Base-by-base conservation (phyloP, 2,888 invertebrate species). In the Iselma pallidipennis region DNA sequence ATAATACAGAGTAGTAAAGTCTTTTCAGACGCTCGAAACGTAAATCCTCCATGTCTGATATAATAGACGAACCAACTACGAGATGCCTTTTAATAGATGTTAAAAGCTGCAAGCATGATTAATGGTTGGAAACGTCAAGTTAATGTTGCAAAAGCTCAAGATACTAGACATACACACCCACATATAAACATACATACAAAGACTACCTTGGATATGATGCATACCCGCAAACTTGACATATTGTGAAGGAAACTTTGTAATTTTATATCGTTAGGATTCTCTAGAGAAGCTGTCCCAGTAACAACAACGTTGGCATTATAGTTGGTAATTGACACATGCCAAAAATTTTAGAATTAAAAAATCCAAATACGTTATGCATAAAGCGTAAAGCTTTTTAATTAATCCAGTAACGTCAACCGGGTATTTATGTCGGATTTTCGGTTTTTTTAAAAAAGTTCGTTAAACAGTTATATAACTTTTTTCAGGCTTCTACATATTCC, bases 61-160 rank as follows among this genome's bases (percentile, higher is more conserved):
- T 45, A 23, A 21, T 23, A n/a, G 23, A 45, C 12, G 45, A 45
- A 45, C 12, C 23, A 28, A 42, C 55, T 31, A 49, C 28, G 49
- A 59, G 37, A 57, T 42, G 49, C 37, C 53, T 48, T 53, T 58
- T 59, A 59, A 63, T 61, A 57, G 49, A 59, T 63, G 50, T 59
- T 53, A 48, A 49, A 37, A 59, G 59, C 52, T 59, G 54, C 63
- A 59, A 49, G 49, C 42, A 63, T 63, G 59, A 63, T 59, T 63
- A 59, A 63, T 63, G 53, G 37, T 37, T 26, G 55, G 52, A 37
- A 53, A 54, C 59, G 59, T 56, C 57, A 61, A 61, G 48, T 57
- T 59, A 56, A 63, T 63, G 59, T 63, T 59, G 56, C 57, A 57
- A 45, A 28, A 61, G 61, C 56, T 53, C 25, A 42, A 61, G 57